A percentile compares a stretch with the other conserved stretches of the same genome.
phyloP scores from a whole-genome alignment of 2,888 invertebrate genomes.

The Pollenia labialis region DNA sequence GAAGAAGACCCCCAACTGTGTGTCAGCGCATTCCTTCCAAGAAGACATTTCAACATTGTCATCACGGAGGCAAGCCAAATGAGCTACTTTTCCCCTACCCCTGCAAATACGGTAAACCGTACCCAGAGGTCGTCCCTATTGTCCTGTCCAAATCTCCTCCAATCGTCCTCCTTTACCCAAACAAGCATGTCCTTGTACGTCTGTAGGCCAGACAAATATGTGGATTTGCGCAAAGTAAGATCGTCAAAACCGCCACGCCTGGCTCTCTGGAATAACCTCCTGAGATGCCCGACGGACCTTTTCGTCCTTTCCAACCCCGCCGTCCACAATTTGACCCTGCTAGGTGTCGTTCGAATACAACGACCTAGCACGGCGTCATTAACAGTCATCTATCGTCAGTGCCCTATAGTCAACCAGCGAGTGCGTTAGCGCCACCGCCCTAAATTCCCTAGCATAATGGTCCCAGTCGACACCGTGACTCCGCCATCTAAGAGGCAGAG shows the following conservation, averaged over 20 bases:
- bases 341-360: too few relatives aligned
- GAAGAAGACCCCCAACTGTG: too few relatives aligned
- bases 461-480: too few relatives aligned
- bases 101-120: background rate
- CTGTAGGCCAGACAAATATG: background rate
- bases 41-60: too few relatives aligned
- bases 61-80: too few relatives aligned
- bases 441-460: too few relatives aligned
- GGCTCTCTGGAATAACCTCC: constrained; percentile 10
- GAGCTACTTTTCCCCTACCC: too few relatives aligned
- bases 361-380: too few relatives aligned
- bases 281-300: background rate
- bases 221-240: background rate
- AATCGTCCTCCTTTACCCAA: background rate
- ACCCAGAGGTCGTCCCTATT: constrained; percentile 5
- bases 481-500: too few relatives aligned
- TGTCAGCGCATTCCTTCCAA: too few relatives aligned
- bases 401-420: too few relatives aligned
- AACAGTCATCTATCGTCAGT: rapidly evolving
- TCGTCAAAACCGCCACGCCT: background rate
- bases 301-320: background rate
- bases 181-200: background rate
- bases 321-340: background rate
- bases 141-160: background rate
- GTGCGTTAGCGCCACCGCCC: too few relatives aligned